Percentiles rank a stretch among this genome's conserved stretches.
phyloP scores from a whole-genome alignment of 1,140 invertebrate species.

The Cherax destructor region DNA sequence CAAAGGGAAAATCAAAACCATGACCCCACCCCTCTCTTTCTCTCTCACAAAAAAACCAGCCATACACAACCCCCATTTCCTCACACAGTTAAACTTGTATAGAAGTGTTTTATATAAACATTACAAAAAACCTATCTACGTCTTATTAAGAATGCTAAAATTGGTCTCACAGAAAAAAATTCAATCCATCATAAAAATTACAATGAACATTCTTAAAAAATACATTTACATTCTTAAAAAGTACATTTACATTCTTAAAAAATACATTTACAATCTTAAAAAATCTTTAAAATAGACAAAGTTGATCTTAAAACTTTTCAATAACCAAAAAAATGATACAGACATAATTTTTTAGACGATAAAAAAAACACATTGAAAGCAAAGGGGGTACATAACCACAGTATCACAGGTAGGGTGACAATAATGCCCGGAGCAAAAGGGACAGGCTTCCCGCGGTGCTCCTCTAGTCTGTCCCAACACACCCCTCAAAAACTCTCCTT shows the following conservation, averaged over 20 bases:
- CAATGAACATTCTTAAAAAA: no score
- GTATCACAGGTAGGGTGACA: constrained; percentile 59
- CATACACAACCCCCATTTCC: constrained; percentile 26
- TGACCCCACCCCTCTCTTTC: constrained; percentile 4
- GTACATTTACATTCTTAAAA: no score
- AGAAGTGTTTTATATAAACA: constrained; percentile 17
- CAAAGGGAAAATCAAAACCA: background rate
- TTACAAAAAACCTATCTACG: constrained; percentile 60
- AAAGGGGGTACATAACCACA: constrained; percentile 47
- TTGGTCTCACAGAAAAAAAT: constrained; percentile 49
- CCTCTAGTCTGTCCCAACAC: no score
- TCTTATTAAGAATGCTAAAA: constrained; percentile 38
- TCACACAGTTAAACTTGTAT: constrained; percentile 16
- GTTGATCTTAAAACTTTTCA: constrained; percentile 5
- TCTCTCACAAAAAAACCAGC: constrained; percentile 12
- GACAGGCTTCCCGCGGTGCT: no score
- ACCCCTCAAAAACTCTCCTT: no score
- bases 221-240: no score
- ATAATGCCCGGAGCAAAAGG: background rate
- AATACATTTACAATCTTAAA: constrained; percentile 27
- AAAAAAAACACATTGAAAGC: constrained; percentile 54
- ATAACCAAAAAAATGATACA: constrained; percentile 53
- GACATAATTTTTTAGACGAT: constrained; percentile 45
- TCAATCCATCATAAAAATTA: constrained; percentile 44
- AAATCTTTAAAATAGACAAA: constrained; percentile 19